Conservation (phyloP, 2,888 invertebrate genomes). For the Drosophila pseudotakahashii region DNA sequence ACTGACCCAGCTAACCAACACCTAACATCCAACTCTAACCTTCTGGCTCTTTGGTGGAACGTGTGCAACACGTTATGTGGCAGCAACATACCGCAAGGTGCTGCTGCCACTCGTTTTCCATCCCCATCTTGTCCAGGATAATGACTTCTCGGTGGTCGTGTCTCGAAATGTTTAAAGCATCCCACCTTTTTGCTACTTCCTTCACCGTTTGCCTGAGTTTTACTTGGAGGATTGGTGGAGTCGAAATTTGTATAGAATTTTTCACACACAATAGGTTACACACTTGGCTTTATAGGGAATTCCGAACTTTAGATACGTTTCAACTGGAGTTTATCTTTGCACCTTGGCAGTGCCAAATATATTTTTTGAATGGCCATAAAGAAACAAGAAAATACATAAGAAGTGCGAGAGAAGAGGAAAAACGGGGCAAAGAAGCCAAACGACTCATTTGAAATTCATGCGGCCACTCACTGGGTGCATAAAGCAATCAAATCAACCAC, state of each 20-base stretch:
- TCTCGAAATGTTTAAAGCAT: constrained; percentile 48
- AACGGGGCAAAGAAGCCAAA: constrained; percentile 4
- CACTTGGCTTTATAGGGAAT: background rate
- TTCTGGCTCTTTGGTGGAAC: constrained; percentile 45
- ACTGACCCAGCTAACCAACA: constrained; percentile 51
- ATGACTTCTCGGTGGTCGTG: constrained; percentile 66
- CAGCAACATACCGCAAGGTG: constrained; percentile 19
- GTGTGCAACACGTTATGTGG: constrained; percentile 72
- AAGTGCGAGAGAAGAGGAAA: background rate
- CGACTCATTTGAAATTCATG: constrained; percentile 81
- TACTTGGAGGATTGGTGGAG: too few relatives aligned
- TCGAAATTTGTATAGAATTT: background rate
- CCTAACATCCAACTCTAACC: background rate
- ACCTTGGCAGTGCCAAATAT: constrained; percentile 1
- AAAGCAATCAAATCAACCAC: constrained; percentile 83
- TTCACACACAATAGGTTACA: background rate
- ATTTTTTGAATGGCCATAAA: background rate
- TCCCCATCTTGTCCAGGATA: constrained; percentile 36
- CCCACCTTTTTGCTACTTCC: background rate
- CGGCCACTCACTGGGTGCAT: constrained; percentile 83
- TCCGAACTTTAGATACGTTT: background rate
- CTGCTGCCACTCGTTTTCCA: constrained; percentile 2
- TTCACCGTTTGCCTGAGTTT: too few relatives aligned
- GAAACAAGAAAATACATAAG: background rate
- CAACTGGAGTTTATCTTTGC: background rate